These are phyloP conservation scores for Schlechtendalia chinensis DNA, from an alignment of 1,140 invertebrate genomes.

Conservation along the genomic window DNA sequence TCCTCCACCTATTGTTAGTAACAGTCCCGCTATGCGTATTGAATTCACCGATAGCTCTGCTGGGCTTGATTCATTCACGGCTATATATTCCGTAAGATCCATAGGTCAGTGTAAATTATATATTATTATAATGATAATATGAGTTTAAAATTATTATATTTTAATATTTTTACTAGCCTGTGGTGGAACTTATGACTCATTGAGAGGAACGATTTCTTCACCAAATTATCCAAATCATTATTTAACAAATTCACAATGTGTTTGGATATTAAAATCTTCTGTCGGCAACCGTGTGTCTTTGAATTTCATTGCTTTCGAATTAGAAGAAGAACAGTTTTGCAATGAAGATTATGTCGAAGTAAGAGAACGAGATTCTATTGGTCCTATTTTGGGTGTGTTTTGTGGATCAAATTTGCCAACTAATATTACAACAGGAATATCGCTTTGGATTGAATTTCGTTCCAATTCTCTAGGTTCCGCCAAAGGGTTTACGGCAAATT, in stretches of 20 bases:
- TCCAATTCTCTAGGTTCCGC: constrained; percentile 63
- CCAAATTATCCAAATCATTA: constrained; percentile 80
- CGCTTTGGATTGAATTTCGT: constrained; percentile 79
- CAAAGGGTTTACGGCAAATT: constrained; percentile 76
- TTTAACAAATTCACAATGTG: constrained; percentile 70
- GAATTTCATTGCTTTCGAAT: constrained; percentile 66
- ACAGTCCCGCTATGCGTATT: constrained; percentile 63
- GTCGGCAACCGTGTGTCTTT: constrained; percentile 67
- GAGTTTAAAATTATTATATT: neutral
- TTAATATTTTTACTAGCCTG: constrained; percentile 60
- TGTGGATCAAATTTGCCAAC: constrained; percentile 67
- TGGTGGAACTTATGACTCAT: constrained; percentile 66
- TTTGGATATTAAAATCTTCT: constrained; percentile 65
- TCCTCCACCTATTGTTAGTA: constrained; percentile 65
- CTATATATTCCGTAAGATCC: constrained; percentile 65
- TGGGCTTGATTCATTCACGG: constrained; percentile 56
- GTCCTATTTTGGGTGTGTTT: constrained; percentile 68
- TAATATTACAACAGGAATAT: constrained; percentile 60
- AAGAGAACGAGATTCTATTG: constrained; percentile 64
- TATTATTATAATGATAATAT: no score
- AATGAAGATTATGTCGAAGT: constrained; percentile 84
- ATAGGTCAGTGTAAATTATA: constrained; percentile 57
- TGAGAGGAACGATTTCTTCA: constrained; percentile 68
- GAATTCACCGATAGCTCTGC: constrained; percentile 53
- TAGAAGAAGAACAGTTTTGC: constrained; percentile 72